Base-by-base conservation (phyloP, 30 jellyfish, hydroid and myxozoan species). In the Hydractinia echinata region DNA sequence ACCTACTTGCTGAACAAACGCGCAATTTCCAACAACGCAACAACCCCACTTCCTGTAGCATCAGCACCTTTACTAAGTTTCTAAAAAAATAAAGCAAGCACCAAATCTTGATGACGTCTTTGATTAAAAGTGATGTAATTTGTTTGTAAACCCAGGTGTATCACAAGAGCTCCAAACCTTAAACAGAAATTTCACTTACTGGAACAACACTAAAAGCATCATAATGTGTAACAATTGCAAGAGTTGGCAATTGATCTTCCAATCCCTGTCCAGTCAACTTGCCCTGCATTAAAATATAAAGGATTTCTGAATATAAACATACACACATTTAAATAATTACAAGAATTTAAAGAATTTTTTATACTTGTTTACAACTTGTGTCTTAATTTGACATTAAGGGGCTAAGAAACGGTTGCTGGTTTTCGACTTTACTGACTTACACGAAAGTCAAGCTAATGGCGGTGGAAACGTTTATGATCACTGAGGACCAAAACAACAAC, bases 231-330 rank as follows among this genome's bases (percentile, higher is more conserved):
- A 86, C 95, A 53, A 91, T 54, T 0, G 96, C 97, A 62, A 91
- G 77, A 10, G 97, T 91, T 49, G 97, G 97, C n/a, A 91, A 73
- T 53, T 91, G 96, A 72, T 91, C 97, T 67, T 91, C 97, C 44
- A 91, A 54, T 9, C 97, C 97, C 72, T 91, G 95, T 8, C 97
- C 97, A 51, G 95, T 76, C 15, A 91, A 74, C 79, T 91, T 91
- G 6, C 97, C 96, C 97, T 91, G 76, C 18, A 91, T 78, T 30
- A 30, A 30, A 30, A 30, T 30, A 30, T 30, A 2, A 4, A 61
- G 20, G 39, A 64, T 20, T 54, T 13, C 0, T 30, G 44, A 30
- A 30, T 30, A 30, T 2, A 30, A 30, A 30, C 44, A 30, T 30
- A 30, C n/a, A 30, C 44, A 30, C 44, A 30, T 30, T 30, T 30